Evolutionary conservation across 1,140 invertebrate genomes (phyloP), one percentile per base, ranked within the genome.

Genomic region (Maconellicoccus hirsutus): DNA sequence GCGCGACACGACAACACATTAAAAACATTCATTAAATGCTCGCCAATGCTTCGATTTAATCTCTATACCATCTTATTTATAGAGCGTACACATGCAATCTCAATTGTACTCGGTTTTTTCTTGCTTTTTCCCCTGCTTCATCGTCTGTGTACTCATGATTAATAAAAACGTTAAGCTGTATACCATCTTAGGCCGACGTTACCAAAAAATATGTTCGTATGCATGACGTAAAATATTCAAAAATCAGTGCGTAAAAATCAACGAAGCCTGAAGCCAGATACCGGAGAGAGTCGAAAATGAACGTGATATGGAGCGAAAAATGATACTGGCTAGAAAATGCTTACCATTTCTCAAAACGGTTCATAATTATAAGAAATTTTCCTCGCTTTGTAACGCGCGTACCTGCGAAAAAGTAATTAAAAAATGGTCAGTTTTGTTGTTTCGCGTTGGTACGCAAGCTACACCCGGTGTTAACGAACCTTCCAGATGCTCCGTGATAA

Each of bases 171-270:
- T 52, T 19, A 33, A 33, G 16, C 42, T 52, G 29, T 33, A 33
- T 33, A 33, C 12, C n/a, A n/a, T n/a, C n/a, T n/a, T n/a, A n/a
- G n/a, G n/a, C n/a, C n/a, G n/a, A n/a, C n/a, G 42, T 52, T 52
- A 52, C 42, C 42, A 19, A 52, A 38, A 38, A 33, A 33, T 33
- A 33, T 33, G 42, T 16, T 52, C 10, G n/a, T 52, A 52, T 52
- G 10, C 42, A 52, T 52, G 42, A 52, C 42, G n/a, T 52, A 52
- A 52, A 33, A 33, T 6, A 16, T 14, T 23, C 61, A 26, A 66
- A 66, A 66, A 66, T 66, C 61, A 66, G 61, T 66, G 61, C 61
- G 61, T 66, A 66, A 23, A 66, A 66, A 66, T 66, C 61, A 66
- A 66, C 61, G 61, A 26, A 66, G 61, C 61, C 25, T 26, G 61